Percentiles rank a stretch among this genome's conserved stretches.
Evolutionary conservation across 35 echinoderm and acorn worm genomes (phyloP).

Genomic region (Heliocidaris erythrogramma): DNA sequence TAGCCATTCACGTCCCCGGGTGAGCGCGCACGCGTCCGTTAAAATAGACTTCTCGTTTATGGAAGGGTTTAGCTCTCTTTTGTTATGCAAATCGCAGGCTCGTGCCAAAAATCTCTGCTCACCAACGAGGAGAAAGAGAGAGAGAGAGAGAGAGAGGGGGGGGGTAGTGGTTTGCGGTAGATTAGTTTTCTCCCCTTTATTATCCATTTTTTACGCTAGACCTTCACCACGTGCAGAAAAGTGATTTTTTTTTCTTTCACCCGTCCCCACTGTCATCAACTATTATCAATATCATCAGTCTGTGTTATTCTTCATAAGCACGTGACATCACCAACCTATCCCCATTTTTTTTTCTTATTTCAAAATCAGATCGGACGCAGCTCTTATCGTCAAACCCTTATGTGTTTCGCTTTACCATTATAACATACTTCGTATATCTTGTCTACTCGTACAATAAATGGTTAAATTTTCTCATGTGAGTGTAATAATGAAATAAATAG

Average conservation of each 20-base stretch:
- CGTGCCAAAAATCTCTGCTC: background rate
- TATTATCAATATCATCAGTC: background rate
- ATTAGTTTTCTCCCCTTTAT: conserved; percentile 18
- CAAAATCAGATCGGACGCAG: background rate
- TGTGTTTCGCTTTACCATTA: background rate
- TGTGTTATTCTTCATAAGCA: background rate
- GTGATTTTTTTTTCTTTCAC: background rate
- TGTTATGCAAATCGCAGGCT: conserved; percentile 44
- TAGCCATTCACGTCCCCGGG: conserved; percentile 7
- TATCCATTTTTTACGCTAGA: background rate
- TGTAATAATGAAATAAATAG: no score
- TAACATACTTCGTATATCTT: no score
- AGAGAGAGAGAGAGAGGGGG: background rate
- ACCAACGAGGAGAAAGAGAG: background rate
- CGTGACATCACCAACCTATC: background rate
- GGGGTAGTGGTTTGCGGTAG: background rate
- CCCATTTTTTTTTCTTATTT: background rate
- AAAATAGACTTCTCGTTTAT: background rate
- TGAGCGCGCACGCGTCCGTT: conserved; percentile 32
- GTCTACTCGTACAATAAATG: no score
- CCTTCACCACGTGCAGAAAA: background rate
- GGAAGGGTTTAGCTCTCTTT: conserved; percentile 25
- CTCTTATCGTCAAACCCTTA: background rate
- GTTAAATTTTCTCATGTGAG: no score
- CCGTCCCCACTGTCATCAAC: background rate